phyloP scores from a whole-genome alignment of 2,113 vertebrate genomes.

The Notarius lentiginosus region DNA sequence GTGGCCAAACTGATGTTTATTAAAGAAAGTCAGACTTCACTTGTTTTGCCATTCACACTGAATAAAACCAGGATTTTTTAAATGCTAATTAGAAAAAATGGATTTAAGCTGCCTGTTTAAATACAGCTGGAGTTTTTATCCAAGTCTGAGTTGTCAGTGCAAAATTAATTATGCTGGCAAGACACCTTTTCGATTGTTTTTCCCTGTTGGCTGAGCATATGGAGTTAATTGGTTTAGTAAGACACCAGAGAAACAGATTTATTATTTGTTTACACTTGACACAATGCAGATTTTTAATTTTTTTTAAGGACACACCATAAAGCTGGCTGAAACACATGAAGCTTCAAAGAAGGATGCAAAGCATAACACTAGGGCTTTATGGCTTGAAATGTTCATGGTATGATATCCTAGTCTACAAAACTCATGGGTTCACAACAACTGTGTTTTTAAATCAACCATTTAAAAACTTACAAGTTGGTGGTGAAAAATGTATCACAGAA shows the following conservation, averaged over 20 bases:
- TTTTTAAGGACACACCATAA: slow-evolving; percentile 24
- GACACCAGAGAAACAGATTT: slow-evolving; percentile 51
- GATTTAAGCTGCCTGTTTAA: neutral
- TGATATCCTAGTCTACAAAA: neutral
- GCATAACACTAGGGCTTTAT: neutral
- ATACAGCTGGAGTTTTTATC: neutral
- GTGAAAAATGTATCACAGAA: neutral
- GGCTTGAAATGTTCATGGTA: neutral
- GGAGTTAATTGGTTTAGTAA: slow-evolving; percentile 54
- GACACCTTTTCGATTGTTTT: slow-evolving; percentile 23
- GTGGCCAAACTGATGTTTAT: neutral
- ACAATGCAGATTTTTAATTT: slow-evolving; percentile 43
- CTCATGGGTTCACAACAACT: neutral
- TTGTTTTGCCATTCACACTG: neutral
- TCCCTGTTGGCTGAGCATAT: slow-evolving; percentile 37
- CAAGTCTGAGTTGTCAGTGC: neutral
- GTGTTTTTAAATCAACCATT: neutral
- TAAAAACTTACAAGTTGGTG: neutral
- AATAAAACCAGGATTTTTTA: neutral
- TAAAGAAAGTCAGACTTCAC: neutral
- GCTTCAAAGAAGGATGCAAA: neutral
- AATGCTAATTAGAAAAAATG: neutral
- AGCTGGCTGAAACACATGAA: slow-evolving; percentile 48
- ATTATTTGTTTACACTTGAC: slow-evolving; percentile 58
- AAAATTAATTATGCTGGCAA: slow-evolving; percentile 25